Conservation (phyloP, 1,140 invertebrate species). For the Dinothrombium tinctorium region DNA sequence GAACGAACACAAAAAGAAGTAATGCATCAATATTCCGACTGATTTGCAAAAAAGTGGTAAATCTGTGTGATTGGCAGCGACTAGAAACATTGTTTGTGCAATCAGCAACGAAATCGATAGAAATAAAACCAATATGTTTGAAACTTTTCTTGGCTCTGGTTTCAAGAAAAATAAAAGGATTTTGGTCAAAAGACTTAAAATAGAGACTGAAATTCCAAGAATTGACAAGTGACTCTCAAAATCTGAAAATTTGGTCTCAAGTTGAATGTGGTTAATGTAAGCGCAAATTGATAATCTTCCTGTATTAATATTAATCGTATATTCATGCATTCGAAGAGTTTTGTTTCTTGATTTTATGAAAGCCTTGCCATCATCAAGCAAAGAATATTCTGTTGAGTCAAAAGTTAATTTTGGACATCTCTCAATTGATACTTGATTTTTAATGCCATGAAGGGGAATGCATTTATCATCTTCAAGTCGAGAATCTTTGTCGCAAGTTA, state of each 20-base stretch:
- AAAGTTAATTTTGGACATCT: background rate
- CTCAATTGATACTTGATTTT: background rate
- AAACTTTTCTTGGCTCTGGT: background rate
- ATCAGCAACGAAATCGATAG: background rate
- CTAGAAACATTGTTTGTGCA: background rate
- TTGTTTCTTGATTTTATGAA: background rate
- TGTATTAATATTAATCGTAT: background rate
- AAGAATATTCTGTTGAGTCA: background rate
- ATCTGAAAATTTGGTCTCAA: background rate
- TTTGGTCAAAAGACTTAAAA: background rate
- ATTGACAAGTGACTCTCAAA: background rate
- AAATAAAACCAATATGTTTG: background rate
- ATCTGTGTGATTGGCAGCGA: background rate
- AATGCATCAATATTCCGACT: conserved; percentile 59
- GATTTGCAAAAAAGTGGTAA: conserved; percentile 21
- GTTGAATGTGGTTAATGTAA: background rate
- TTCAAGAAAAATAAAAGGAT: background rate
- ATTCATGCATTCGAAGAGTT: background rate
- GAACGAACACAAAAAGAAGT: conserved; percentile 76
- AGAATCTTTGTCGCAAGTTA: background rate
- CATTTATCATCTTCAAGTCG: background rate
- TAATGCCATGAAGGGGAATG: background rate
- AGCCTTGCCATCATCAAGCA: background rate
- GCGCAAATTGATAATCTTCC: background rate
- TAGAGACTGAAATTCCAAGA: background rate